Evolutionary conservation across 2,797 vertebrate species (phyloP).

Genomic region (Anabas testudineus): DNA sequence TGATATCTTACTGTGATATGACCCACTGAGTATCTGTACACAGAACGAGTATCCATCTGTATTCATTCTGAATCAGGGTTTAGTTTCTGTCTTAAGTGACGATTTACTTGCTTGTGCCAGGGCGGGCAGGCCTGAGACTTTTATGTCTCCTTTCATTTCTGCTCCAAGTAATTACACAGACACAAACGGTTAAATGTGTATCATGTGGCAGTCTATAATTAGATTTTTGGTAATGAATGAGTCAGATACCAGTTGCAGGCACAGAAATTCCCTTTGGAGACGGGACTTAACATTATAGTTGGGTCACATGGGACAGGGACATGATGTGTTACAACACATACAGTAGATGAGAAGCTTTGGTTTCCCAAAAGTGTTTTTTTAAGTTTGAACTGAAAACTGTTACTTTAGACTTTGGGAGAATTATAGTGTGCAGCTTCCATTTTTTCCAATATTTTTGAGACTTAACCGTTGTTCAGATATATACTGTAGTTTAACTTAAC

Average conservation of each 20-base stretch:
- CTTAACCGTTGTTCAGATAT: no score
- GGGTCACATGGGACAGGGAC: constrained; percentile 22
- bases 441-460: no score
- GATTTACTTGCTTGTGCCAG: constrained; percentile 2
- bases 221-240: constrained; percentile 76
- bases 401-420: no score
- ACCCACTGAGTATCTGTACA: constrained; percentile 2
- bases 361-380: no score
- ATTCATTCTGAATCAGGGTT: background rate
- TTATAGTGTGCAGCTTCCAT: no score
- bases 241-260: constrained; percentile 55
- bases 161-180: constrained; percentile 62
- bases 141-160: constrained; percentile 50
- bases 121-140: constrained; percentile 7
- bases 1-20: background rate
- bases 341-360: constrained; percentile 7
- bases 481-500: no score
- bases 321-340: constrained; percentile 6
- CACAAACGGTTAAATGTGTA: constrained; percentile 57
- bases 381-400: no score
- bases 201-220: constrained; percentile 75
- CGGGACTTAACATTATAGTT: background rate
- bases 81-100: background rate
- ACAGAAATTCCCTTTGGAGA: constrained; percentile 34
- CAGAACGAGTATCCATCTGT: background rate